A percentile compares a stretch with the other conserved stretches of the same genome.
Evolutionary conservation across 1,140 invertebrate species (phyloP).

Genomic region (Brachionus manjavacas): DNA sequence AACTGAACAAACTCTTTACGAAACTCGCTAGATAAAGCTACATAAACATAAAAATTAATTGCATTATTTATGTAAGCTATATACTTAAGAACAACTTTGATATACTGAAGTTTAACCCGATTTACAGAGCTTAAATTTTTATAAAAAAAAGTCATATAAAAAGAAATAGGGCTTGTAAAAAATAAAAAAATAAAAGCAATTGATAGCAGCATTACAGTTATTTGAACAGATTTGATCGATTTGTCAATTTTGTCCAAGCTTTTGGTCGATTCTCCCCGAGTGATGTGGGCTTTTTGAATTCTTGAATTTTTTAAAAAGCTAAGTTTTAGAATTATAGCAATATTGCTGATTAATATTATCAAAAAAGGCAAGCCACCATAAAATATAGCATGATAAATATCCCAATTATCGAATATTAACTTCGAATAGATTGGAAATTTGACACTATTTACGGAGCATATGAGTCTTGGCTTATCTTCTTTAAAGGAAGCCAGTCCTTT

Average conservation of each 20-base stretch:
- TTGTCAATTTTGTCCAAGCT: conserved; percentile 30
- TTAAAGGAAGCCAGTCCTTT: not conserved
- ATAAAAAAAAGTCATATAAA: conserved; percentile 19
- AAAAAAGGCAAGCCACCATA: conserved; percentile 4
- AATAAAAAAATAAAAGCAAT: conserved; percentile 13
- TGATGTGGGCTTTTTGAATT: not conserved
- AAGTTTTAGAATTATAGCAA: not conserved
- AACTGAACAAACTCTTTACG: not conserved
- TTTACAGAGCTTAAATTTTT: not conserved
- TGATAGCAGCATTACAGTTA: not conserved
- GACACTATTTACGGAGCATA: not conserved
- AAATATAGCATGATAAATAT: not conserved
- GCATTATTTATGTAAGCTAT: conserved; percentile 8
- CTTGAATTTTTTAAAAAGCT: not conserved
- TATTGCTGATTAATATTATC: not conserved
- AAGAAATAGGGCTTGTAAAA: not conserved
- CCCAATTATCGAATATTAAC: not conserved
- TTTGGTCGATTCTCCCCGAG: not conserved
- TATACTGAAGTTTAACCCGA: not conserved
- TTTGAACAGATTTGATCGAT: conserved; percentile 6
- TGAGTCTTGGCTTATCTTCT: not conserved
- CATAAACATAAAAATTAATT: conserved; percentile 31
- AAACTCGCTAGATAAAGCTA: not conserved
- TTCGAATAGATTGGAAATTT: conserved; percentile 3
- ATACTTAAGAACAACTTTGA: not conserved